Base-by-base conservation (phyloP, 2,797 vertebrate species). In the Darevskia mixta region DNA sequence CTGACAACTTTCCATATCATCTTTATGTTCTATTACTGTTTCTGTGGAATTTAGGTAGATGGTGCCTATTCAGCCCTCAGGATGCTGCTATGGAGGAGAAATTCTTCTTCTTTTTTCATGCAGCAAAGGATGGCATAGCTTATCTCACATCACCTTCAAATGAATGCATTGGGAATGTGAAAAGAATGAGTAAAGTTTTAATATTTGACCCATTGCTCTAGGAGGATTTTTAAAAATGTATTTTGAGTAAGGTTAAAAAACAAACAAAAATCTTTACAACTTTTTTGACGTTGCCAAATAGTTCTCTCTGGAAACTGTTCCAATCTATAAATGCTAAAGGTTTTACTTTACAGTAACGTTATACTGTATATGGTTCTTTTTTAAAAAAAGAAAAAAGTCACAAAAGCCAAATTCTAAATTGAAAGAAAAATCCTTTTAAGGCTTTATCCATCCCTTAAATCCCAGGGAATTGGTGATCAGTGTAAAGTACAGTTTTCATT, bases 331-430 rank as follows among this genome's bases (percentile, higher is more conserved):
- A 88, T 85, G 64, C 25, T 71, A 85, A 88, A 67, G 2, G 8
- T 82, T 92, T 87, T 73, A 69, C 38, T 89, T 92, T 71, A 79
- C 8, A 55, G n/a, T 8, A 92, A 45, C 43, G 4, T 5, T 4
- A 73, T 85, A 35, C 35, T 35, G 35, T 35, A 79, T 78, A 67
- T 32, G 41, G 32, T 89, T 76, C 79, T 82, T 81, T 15, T 32
- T 78, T 32, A 49, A 69, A 58, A 80, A 55, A 71, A 35, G 18
- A n/a, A 66, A 61, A 43, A 9, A 85, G 18, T 5, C 23, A 9
- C 45, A 4, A 8, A 83, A 11, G 10, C 35, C 66, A 58, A 23
- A 82, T 45, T 85, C 78, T 84, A 85, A 88, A 77, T 89, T 1
- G 15, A 35, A 80, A 82, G 79, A 84, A 79, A 80, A 61, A 35